Evolutionary conservation across 2,888 invertebrate species (phyloP).

Genomic region (Hypsopygia costalis): DNA sequence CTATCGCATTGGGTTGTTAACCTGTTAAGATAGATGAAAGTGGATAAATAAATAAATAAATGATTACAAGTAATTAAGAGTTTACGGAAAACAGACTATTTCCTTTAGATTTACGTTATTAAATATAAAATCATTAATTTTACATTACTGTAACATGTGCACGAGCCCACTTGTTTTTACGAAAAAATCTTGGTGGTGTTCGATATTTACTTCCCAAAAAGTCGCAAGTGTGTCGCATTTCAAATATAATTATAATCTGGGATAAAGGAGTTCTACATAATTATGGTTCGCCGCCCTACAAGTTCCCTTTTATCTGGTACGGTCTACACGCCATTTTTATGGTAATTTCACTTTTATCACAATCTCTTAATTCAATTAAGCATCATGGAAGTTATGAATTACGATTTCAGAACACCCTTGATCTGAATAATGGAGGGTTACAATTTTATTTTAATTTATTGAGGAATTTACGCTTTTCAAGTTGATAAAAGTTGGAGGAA

Average conservation of each 20-base stretch:
- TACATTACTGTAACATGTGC: no score
- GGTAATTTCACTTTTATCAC: slow-evolving; percentile 70
- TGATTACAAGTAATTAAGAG: no score
- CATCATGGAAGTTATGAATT: slow-evolving; percentile 39
- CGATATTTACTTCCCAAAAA: no score
- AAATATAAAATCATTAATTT: no score
- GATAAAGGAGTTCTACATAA: slow-evolving; percentile 46
- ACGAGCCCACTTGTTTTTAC: no score
- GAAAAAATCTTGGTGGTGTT: no score
- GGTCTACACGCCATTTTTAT: slow-evolving; percentile 62
- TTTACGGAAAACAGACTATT: no score
- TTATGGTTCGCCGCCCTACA: slow-evolving; percentile 1
- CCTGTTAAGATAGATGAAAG: no score
- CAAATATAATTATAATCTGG: slow-evolving; percentile 49
- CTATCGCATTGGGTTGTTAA: no score
- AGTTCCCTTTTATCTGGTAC: slow-evolving; percentile 24
- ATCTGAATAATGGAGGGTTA: slow-evolving; percentile 42
- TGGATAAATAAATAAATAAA: no score
- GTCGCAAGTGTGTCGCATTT: not conserved
- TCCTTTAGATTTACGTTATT: no score
- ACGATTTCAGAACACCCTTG: slow-evolving; percentile 30
- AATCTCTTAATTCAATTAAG: slow-evolving; percentile 66
- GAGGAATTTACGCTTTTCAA: slow-evolving; percentile 21
- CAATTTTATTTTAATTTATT: slow-evolving; percentile 49
- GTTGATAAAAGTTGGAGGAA: slow-evolving; percentile 1